Evolutionary conservation across 1,140 invertebrate species (phyloP), one percentile per base, ranked within the genome.

Genomic region (Euglossa dilemma): DNA sequence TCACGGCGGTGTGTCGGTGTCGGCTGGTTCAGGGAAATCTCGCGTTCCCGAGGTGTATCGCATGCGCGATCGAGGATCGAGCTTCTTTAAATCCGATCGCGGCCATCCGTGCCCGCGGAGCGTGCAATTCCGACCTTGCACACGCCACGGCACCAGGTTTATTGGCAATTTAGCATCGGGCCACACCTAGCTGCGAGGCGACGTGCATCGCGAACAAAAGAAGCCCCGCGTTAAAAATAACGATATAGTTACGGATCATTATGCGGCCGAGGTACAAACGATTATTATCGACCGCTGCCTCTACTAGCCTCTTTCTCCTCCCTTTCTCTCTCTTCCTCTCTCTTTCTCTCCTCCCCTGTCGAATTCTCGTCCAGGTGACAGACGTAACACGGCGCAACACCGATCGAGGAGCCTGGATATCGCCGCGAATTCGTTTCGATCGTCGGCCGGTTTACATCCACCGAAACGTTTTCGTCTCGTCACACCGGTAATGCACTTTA

Each of bases 241-340:
- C 84, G 76, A 87, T 80, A 85, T 79, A 85, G 86, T 88, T 88
- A 88, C 87, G 83, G 87, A 56, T 87, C 83, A 88, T 88, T 88
- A 88, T 88, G 86, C 76, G 86, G 59, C 72, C 71, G 64, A 56
- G 52, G 61, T 73, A 25, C 50, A 87, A 36, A 75, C 78, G 81
- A 71, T 87, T 87, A 84, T 87, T 87, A 87, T 87, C 69, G 64
- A 83, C 5, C 54, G 16, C 50, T 63, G n/a, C 28, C 14, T 43
- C 23, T n/a, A 43, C 23, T n/a, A 43, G 12, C 12, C 45, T 28
- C 54, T 43, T 16, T 64, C 25, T 54, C 52, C 45, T 56, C 52
- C 4, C 18, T 28, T 63, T 8, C 25, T 63, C 61, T 36, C 52
- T 54, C 18, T 14, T 14, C 18, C 52, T 8, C 25, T 63, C 61